Percentiles rank a stretch among this genome's conserved stretches.
Evolutionary conservation across 2,797 vertebrate genomes (phyloP).

Genomic region (Leptoclinus maculatus): DNA sequence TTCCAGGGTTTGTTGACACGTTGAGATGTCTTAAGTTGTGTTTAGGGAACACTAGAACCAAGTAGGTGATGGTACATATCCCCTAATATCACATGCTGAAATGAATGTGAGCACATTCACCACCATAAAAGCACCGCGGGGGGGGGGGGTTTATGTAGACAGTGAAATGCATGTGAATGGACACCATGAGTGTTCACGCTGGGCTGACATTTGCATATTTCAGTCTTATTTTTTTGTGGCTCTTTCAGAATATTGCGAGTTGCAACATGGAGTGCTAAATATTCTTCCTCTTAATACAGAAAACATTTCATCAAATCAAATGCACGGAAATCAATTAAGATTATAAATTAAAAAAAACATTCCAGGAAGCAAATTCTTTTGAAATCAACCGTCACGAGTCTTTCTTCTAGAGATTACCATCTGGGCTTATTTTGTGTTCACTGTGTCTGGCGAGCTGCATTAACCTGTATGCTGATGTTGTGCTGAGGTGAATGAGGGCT

Average conservation of each 20-base stretch:
- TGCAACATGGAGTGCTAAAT: not conserved
- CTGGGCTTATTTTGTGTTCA: not conserved
- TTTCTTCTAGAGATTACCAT: not conserved
- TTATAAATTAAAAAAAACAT: not conserved
- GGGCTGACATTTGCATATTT: not conserved
- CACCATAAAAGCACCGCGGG: not conserved
- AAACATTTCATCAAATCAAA: conserved; percentile 2
- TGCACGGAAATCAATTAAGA: not conserved
- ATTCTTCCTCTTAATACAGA: not conserved
- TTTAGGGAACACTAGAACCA: not conserved
- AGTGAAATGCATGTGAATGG: not conserved
- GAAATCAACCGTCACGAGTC: not conserved
- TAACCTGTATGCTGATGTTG: conserved; percentile 9
- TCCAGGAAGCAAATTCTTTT: conserved; percentile 1
- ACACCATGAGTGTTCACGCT: not conserved
- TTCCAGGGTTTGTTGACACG: conserved; percentile 14
- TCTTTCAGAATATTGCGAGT: not conserved
- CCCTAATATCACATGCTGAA: not conserved
- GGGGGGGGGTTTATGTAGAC: not conserved
- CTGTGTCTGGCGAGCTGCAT: conserved; percentile 3
- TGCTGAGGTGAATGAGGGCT: conserved; percentile 10
- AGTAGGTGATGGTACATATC: not conserved
- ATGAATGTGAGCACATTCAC: not conserved
- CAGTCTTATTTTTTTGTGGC: not conserved
- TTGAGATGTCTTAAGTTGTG: conserved; percentile 1